phyloP scores from a whole-genome alignment of 2,113 vertebrate genomes.

The Xerus inauris region DNA sequence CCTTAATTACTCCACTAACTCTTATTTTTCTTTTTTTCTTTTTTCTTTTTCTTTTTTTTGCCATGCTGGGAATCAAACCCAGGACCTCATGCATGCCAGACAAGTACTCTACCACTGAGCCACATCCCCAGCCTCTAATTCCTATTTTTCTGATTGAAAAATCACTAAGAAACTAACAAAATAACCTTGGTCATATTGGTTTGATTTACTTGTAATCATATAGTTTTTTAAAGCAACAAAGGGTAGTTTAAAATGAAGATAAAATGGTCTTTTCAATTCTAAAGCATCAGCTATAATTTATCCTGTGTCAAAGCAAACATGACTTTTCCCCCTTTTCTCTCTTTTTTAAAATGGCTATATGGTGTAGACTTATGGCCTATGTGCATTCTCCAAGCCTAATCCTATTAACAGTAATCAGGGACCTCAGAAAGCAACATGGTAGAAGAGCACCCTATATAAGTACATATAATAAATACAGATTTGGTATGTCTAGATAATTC shows the following conservation, averaged over 20 bases:
- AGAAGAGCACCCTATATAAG: neutral
- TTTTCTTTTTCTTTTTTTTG: neutral
- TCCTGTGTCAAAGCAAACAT: neutral
- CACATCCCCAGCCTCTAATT: neutral
- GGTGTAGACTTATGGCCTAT: neutral
- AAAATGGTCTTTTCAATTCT: neutral
- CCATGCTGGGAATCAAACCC: too few relatives aligned
- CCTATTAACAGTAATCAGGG: neutral
- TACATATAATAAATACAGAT: neutral
- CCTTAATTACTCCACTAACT: slow-evolving; percentile 16
- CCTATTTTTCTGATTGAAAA: slow-evolving; percentile 53
- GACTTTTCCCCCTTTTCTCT: neutral
- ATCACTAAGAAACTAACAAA: slow-evolving; percentile 24
- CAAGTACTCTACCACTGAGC: too few relatives aligned
- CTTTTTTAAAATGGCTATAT: neutral
- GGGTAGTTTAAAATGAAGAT: neutral
- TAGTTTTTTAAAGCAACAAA: slow-evolving; percentile 28
- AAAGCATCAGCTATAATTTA: neutral
- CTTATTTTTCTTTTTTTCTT: slow-evolving; percentile 21
- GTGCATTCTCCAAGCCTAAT: neutral
- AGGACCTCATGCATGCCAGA: too few relatives aligned
- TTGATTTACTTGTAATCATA: slow-evolving; percentile 23
- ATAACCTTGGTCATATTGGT: neutral
- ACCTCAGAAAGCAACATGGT: neutral
- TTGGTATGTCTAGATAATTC: neutral